These are phyloP conservation scores for Lasioglossum morio DNA, from an alignment of 2,888 invertebrate species.

Conservation along the genomic window DNA sequence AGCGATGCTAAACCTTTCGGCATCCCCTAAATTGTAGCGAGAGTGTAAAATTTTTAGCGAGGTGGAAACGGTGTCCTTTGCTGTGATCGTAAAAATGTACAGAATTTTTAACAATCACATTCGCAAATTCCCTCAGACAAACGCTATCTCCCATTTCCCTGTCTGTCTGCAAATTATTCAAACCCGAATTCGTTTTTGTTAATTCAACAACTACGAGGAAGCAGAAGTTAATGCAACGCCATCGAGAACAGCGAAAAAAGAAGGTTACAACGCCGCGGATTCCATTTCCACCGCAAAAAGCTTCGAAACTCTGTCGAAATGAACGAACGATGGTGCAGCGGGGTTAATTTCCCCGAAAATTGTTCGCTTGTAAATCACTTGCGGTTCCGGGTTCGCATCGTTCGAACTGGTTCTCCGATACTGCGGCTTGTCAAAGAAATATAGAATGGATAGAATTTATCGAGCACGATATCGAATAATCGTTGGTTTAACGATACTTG, in stretches of 20 bases:
- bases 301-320: neutral
- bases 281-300: neutral
- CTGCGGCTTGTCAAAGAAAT: neutral
- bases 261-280: neutral
- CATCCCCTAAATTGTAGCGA: neutral
- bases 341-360: constrained; percentile 12
- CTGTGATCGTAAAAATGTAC: neutral
- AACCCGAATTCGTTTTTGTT: neutral
- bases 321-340: neutral
- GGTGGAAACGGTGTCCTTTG: neutral
- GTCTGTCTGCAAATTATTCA: neutral
- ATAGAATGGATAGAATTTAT: neutral
- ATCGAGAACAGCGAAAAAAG: neutral
- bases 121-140: neutral
- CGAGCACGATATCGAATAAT: neutral
- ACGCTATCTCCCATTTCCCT: neutral
- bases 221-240: neutral
- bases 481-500: neutral
- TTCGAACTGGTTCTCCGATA: neutral
- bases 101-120: neutral
- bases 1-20: neutral
- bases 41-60: neutral
- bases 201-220: neutral
- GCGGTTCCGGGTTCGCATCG: neutral
- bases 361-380: neutral